phyloP scores from a whole-genome alignment of 2,888 invertebrate species.

The Anaspis maculata region DNA sequence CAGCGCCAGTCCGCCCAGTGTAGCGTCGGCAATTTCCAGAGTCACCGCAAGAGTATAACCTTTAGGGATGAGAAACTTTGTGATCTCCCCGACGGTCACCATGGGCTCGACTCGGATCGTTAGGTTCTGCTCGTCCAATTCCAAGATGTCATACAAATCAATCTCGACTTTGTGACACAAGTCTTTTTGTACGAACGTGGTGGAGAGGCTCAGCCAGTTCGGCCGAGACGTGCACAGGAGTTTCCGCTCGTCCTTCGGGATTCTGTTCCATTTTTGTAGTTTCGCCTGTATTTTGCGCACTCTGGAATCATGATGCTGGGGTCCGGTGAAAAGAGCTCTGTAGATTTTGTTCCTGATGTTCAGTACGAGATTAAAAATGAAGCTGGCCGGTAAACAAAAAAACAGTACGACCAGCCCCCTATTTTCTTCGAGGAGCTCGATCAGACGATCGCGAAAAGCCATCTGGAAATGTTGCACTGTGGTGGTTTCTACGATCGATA shows the following conservation, averaged over 20 bases:
- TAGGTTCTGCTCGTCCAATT: conserved; percentile 49
- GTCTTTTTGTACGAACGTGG: conserved; percentile 58
- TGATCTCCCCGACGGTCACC: conserved; percentile 59
- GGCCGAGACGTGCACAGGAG: conserved; percentile 58
- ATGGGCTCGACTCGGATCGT: conserved; percentile 59
- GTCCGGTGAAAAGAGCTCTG: conserved; percentile 36
- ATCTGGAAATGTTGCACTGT: conserved; percentile 28
- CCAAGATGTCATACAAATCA: conserved; percentile 54
- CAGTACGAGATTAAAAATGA: conserved; percentile 48
- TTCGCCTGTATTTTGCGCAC: conserved; percentile 46
- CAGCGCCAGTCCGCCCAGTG: conserved; percentile 59
- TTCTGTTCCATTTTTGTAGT: conserved; percentile 49
- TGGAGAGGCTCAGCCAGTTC: conserved; percentile 61
- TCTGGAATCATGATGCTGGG: conserved; percentile 41
- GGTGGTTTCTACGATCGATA: neutral
- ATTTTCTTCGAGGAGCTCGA: conserved; percentile 53
- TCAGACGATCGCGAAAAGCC: conserved; percentile 20
- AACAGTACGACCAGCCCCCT: conserved; percentile 53
- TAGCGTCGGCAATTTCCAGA: conserved; percentile 60
- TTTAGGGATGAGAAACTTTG: conserved; percentile 52
- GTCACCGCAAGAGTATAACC: conserved; percentile 62
- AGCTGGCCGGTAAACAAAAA: conserved; percentile 61
- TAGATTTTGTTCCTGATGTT: conserved; percentile 39
- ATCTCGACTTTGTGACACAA: conserved; percentile 54
- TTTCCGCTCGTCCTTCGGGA: conserved; percentile 43